Conservation (phyloP, 1,140 invertebrate species). For the Cataglyphis hispanica region DNA sequence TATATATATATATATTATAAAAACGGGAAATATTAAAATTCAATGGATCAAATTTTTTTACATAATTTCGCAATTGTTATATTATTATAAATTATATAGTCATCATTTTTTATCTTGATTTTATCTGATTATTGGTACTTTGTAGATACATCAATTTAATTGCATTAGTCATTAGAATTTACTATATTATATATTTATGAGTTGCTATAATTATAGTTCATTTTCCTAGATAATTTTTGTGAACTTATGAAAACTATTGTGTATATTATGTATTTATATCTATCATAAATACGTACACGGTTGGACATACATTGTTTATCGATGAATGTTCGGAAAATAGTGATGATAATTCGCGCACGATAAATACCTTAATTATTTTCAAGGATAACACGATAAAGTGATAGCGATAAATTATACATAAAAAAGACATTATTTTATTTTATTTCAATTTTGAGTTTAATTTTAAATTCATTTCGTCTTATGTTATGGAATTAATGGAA, state of each 20-base stretch:
- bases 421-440: slow-evolving; percentile 22
- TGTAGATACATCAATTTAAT: slow-evolving; percentile 15
- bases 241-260: slow-evolving; percentile 34
- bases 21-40: background rate
- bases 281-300: slow-evolving; percentile 70
- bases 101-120: background rate
- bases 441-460: slow-evolving; percentile 3
- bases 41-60: background rate
- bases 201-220: slow-evolving; percentile 68
- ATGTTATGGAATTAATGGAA: background rate
- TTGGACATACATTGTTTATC: slow-evolving; percentile 40
- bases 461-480: background rate
- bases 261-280: slow-evolving; percentile 66
- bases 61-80: slow-evolving; percentile 10
- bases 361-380: background rate
- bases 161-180: slow-evolving; percentile 10
- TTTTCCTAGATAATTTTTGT: slow-evolving; percentile 67
- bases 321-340: slow-evolving; percentile 13
- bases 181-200: slow-evolving; percentile 50
- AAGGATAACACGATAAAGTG: background rate
- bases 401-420: background rate
- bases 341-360: slow-evolving; percentile 7
- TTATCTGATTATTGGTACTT: slow-evolving; percentile 26
- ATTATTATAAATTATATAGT: slow-evolving; percentile 26
- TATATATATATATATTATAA: background rate